Evolutionary conservation across 1,140 invertebrate genomes (phyloP).

Genomic region (Xylocopa sonorina): DNA sequence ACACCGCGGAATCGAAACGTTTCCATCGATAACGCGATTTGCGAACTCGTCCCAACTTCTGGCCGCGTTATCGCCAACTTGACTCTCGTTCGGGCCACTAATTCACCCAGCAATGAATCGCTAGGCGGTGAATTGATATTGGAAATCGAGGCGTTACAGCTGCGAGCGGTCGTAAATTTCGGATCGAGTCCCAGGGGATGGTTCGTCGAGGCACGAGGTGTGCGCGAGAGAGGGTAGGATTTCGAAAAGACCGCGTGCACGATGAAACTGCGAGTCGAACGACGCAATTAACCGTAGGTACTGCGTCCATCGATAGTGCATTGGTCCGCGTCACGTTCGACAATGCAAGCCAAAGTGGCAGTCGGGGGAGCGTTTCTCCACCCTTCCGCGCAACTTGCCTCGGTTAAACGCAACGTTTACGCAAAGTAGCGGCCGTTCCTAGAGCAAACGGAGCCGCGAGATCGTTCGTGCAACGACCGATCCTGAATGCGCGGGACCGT

Average conservation of each 20-base stretch:
- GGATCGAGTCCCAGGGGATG: too few species aligned
- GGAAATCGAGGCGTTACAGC: not conserved
- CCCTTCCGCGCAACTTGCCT: not conserved
- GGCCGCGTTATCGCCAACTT: slow-evolving; percentile 11
- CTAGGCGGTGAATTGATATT: slow-evolving; percentile 14
- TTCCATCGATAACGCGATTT: slow-evolving; percentile 7
- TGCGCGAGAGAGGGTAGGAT: too few species aligned
- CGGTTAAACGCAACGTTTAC: not conserved
- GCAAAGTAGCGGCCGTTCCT: not conserved
- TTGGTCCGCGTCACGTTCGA: too few species aligned
- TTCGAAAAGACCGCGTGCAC: too few species aligned
- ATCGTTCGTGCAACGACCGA: not conserved
- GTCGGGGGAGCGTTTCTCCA: too few species aligned
- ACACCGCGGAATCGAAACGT: slow-evolving; percentile 1
- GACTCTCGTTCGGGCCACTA: slow-evolving; percentile 15
- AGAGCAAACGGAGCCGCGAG: not conserved
- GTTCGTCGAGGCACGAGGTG: too few species aligned
- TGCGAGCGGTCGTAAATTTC: slow-evolving; percentile 4
- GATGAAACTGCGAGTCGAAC: too few species aligned
- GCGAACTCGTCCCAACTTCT: slow-evolving; percentile 27
- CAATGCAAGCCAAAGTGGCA: too few species aligned
- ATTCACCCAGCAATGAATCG: slow-evolving; percentile 24
- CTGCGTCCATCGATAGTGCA: too few species aligned
- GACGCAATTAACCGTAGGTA: too few species aligned
- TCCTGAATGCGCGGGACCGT: not conserved